Percentiles rank a stretch among this genome's conserved stretches.
Conservation (phyloP, 2,113 vertebrate genomes). For the Perccottus glenii region DNA sequence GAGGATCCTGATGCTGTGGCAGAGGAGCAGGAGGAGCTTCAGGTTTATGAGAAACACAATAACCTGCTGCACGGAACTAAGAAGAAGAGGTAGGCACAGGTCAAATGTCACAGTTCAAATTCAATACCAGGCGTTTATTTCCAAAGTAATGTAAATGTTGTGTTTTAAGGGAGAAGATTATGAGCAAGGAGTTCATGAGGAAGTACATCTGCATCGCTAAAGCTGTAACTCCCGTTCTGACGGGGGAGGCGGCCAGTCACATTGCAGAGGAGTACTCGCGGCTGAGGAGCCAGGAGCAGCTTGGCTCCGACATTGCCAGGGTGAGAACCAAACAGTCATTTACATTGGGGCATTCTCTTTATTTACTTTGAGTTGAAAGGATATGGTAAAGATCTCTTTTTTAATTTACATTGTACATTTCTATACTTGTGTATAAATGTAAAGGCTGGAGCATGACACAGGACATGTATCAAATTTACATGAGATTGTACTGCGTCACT, state of each 20-base stretch:
- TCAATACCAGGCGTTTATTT: too few species aligned
- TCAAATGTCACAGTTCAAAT: too few species aligned
- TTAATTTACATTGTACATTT: too few species aligned
- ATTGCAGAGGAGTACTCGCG: constrained; percentile 94
- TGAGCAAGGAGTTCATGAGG: constrained; percentile 96
- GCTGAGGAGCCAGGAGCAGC: constrained; percentile 89
- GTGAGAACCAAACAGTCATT: too few species aligned
- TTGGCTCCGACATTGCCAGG: constrained; percentile 87
- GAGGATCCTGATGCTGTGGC: constrained; percentile 84
- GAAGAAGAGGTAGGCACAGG: constrained; percentile 80
- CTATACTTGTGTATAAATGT: too few species aligned
- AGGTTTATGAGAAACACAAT: constrained; percentile 96
- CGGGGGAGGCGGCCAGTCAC: constrained; percentile 87
- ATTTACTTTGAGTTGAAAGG: too few species aligned
- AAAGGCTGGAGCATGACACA: too few species aligned
- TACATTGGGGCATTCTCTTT: too few species aligned
- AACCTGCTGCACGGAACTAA: constrained; percentile 88
- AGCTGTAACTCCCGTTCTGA: constrained; percentile 88
- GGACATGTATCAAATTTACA: too few species aligned
- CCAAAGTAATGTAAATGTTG: neutral
- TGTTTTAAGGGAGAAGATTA: constrained; percentile 85
- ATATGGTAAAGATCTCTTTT: too few species aligned
- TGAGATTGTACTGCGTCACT: too few species aligned
- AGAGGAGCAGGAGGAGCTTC: constrained; percentile 89
- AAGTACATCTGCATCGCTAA: constrained; percentile 97